Percentiles rank a stretch among this genome's conserved stretches.
Evolutionary conservation across 1,140 invertebrate species (phyloP).

Genomic region (Lasioglossum baleicum): DNA sequence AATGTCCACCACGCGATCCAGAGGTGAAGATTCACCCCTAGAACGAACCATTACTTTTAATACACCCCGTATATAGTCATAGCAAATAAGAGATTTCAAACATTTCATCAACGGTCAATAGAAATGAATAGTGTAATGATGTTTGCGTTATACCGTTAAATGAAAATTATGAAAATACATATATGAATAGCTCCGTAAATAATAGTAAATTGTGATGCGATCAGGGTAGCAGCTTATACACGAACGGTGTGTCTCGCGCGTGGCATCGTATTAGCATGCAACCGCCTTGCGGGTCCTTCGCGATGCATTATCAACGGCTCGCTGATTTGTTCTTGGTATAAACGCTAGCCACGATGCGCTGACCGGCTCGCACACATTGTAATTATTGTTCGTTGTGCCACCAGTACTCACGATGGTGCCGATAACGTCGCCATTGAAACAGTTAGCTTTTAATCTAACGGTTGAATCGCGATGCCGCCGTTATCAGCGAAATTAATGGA

Average conservation of each 20-base stretch:
- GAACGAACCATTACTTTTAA: too few relatives aligned
- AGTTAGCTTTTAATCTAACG: slow-evolving; percentile 12
- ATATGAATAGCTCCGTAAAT: too few relatives aligned
- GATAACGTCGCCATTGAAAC: slow-evolving; percentile 11
- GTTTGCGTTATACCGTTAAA: too few relatives aligned
- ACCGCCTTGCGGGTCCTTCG: slow-evolving; percentile 25
- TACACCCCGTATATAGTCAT: too few relatives aligned
- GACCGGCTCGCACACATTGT: not conserved
- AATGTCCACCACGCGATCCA: too few relatives aligned
- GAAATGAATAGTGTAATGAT: too few relatives aligned
- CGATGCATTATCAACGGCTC: slow-evolving; percentile 48
- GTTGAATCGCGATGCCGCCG: not conserved
- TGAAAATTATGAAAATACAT: too few relatives aligned
- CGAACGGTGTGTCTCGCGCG: not conserved
- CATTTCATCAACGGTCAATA: too few relatives aligned
- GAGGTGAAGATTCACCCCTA: too few relatives aligned
- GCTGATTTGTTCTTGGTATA: slow-evolving; percentile 32
- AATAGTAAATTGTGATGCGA: too few relatives aligned
- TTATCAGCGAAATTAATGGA: not conserved
- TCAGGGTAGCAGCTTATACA: not conserved
- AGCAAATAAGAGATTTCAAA: not conserved
- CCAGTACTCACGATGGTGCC: not conserved
- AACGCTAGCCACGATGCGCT: not conserved
- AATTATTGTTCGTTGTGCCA: slow-evolving; percentile 17
- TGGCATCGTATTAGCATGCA: slow-evolving; percentile 25